A percentile compares a stretch with the other conserved stretches of the same genome.
These are phyloP conservation scores for Gandaritis pyraliata DNA, from an alignment of 2,888 invertebrate species.

Conservation along the genomic window DNA sequence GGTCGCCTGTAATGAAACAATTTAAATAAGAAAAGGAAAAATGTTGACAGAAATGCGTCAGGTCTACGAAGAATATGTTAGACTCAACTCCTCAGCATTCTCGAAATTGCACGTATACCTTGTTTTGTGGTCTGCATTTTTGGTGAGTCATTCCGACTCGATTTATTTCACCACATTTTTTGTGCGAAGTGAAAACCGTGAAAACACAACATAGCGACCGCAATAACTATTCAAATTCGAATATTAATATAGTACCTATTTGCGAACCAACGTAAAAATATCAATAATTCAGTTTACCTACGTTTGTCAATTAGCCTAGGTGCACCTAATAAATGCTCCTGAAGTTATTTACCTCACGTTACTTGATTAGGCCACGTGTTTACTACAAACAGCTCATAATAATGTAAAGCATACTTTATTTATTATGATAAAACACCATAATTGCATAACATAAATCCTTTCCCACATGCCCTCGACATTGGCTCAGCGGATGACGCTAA, in stretches of 20 bases:
- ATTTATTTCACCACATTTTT: not conserved
- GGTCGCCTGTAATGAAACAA: constrained; percentile 87
- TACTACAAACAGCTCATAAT: not conserved
- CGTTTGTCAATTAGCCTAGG: too few species aligned
- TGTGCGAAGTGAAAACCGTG: not conserved
- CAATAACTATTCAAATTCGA: not conserved
- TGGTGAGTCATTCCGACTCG: constrained; percentile 30
- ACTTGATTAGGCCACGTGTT: constrained; percentile 9
- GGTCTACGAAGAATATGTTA: constrained; percentile 14
- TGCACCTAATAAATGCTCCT: not conserved
- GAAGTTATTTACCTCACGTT: not conserved
- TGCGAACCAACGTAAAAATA: not conserved
- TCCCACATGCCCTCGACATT: constrained; percentile 69
- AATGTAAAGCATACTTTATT: constrained; percentile 18
- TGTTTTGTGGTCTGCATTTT: constrained; percentile 33
- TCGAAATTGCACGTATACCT: constrained; percentile 18
- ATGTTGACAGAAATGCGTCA: constrained; percentile 3
- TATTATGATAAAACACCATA: constrained; percentile 27
- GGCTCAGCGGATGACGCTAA: constrained; percentile 72
- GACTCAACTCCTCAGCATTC: not conserved
- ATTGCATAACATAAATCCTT: constrained; percentile 36
- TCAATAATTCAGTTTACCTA: not conserved
- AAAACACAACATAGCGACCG: not conserved
- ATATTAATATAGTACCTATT: not conserved
- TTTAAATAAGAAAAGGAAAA: constrained; percentile 1